phyloP scores from a whole-genome alignment of 2,113 vertebrate species.

The Neofelis nebulosa region DNA sequence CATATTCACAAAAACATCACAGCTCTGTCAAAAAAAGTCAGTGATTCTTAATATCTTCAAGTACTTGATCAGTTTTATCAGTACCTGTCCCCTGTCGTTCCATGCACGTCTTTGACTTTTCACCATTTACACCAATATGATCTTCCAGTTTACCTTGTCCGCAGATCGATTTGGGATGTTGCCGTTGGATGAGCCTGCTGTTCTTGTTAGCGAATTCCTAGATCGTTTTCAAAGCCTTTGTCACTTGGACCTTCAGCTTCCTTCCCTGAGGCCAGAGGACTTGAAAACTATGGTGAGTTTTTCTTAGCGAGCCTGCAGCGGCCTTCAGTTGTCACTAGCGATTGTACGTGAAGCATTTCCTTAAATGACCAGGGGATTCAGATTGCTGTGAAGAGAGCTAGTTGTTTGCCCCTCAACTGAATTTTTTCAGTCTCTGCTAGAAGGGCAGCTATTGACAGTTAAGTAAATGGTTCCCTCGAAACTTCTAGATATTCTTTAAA shows the following conservation, averaged over 20 bases:
- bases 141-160: neutral
- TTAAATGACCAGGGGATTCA: neutral
- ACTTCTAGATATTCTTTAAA: slow-evolving; percentile 6
- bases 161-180: slow-evolving; percentile 93
- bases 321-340: neutral
- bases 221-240: slow-evolving; percentile 92
- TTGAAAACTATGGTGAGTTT: slow-evolving; percentile 92
- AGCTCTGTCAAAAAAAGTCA: neutral
- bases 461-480: neutral
- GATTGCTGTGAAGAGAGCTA: neutral
- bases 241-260: slow-evolving; percentile 93
- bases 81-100: neutral
- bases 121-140: neutral
- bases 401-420: neutral
- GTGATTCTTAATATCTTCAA: neutral
- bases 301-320: neutral
- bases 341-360: neutral
- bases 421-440: neutral
- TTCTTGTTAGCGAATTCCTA: slow-evolving; percentile 89
- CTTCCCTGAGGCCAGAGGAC: slow-evolving; percentile 91
- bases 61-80: neutral
- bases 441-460: neutral
- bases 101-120: neutral
- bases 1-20: neutral
- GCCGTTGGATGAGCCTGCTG: slow-evolving; percentile 89